Percentiles rank a stretch among this genome's conserved stretches.
phyloP scores from a whole-genome alignment of 2,113 vertebrate genomes.

The Telmatochromis bifrenatus region DNA sequence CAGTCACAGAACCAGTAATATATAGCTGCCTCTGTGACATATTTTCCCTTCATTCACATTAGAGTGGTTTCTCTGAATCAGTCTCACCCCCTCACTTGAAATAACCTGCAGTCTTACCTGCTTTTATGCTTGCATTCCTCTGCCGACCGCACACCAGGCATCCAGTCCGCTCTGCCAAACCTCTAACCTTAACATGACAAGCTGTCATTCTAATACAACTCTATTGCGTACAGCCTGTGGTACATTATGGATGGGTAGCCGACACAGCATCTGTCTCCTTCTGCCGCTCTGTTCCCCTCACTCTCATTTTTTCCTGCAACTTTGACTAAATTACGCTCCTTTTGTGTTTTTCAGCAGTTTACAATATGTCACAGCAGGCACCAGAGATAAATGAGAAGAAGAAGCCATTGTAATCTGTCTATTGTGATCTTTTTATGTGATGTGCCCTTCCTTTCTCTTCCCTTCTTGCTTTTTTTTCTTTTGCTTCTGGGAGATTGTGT shows the following conservation, averaged over 20 bases:
- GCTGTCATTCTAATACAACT: conserved; percentile 44
- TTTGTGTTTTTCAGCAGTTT: conserved; percentile 19
- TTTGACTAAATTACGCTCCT: conserved; percentile 8
- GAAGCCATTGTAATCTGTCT: conserved; percentile 19
- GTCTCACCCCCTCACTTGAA: background rate
- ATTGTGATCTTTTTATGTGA: conserved; percentile 14
- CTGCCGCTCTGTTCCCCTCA: background rate
- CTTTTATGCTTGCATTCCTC: background rate
- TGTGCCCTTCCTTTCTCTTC: conserved; percentile 2
- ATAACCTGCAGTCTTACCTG: background rate
- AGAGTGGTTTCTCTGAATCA: background rate
- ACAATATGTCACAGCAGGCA: conserved; percentile 22
- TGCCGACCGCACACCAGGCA: background rate
- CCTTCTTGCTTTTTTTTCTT: background rate
- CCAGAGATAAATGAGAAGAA: conserved; percentile 11
- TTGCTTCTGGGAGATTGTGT: conserved; percentile 26
- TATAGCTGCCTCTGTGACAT: background rate
- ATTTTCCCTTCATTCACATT: background rate
- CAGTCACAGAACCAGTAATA: background rate
- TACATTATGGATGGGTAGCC: conserved; percentile 55
- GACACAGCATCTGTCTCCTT: conserved; percentile 38
- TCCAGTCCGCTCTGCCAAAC: background rate
- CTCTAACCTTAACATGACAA: conserved; percentile 43
- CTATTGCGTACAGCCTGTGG: conserved; percentile 17
- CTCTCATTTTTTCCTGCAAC: background rate